Conservation (phyloP, 2,888 invertebrate genomes). For the Helicoverpa assulta region DNA sequence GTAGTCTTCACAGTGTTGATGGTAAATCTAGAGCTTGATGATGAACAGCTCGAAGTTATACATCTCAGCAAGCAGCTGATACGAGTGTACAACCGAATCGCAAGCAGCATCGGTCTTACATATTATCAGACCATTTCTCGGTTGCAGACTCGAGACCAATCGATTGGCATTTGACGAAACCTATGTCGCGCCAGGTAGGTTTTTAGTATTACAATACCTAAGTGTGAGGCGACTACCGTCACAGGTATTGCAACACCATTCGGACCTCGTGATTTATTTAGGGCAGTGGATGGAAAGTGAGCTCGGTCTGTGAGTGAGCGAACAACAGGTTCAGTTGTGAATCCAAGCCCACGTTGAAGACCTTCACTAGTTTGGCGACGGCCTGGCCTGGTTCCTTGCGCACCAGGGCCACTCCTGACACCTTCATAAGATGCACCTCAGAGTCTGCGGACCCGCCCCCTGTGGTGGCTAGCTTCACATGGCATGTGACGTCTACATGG, state of each 20-base stretch:
- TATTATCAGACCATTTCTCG: conserved; percentile 66
- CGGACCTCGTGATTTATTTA: conserved; percentile 73
- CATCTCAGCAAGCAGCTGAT: conserved; percentile 59
- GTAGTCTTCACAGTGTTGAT: conserved; percentile 38
- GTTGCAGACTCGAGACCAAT: conserved; percentile 82
- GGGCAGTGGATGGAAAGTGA: conserved; percentile 91
- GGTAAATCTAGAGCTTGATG: conserved; percentile 58
- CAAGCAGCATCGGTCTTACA: conserved; percentile 61
- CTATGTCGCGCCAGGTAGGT: conserved; percentile 84
- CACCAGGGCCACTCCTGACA: conserved; percentile 92
- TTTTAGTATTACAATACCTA: conserved; percentile 78
- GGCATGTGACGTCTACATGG: conserved; percentile 92
- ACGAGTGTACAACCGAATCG: conserved; percentile 74
- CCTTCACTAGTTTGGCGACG: conserved; percentile 89
- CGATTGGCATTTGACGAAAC: conserved; percentile 85
- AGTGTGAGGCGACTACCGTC: conserved; percentile 57
- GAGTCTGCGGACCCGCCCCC: conserved; percentile 90
- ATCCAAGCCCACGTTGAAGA: conserved; percentile 92
- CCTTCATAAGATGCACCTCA: conserved; percentile 91
- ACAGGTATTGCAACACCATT: conserved; percentile 81
- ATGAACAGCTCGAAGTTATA: conserved; percentile 53
- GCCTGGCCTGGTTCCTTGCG: conserved; percentile 90
- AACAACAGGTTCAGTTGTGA: conserved; percentile 92
- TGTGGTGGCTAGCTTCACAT: conserved; percentile 91
- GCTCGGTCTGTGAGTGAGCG: conserved; percentile 91